These are phyloP conservation scores for Parnassius orleans DNA, from an alignment of 2,888 invertebrate genomes.

Conservation along the genomic window DNA sequence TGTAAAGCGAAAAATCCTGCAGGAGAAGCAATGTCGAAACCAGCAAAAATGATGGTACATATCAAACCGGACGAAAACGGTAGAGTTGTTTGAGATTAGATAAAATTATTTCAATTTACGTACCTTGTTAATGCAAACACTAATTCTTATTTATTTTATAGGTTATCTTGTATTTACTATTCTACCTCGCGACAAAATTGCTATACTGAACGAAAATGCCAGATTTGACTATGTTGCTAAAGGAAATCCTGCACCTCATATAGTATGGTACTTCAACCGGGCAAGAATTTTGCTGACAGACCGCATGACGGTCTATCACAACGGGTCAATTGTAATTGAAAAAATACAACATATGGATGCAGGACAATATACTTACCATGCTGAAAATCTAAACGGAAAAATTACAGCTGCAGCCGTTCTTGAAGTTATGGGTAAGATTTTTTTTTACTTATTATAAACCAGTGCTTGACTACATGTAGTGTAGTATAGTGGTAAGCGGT, in stretches of 20 bases:
- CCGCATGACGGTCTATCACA: constrained; percentile 76
- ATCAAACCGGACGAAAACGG: constrained; percentile 46
- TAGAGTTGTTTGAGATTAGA: constrained; percentile 31
- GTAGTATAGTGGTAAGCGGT: too few species aligned
- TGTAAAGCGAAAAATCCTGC: constrained; percentile 92
- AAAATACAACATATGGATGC: constrained; percentile 82
- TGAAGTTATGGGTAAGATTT: constrained; percentile 84
- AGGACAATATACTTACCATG: constrained; percentile 89
- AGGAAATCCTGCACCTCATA: constrained; percentile 85
- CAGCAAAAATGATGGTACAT: constrained; percentile 85
- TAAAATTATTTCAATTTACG: background rate
- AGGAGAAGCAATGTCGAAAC: constrained; percentile 89
- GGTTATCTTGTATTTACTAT: constrained; percentile 53
- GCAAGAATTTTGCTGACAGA: constrained; percentile 78
- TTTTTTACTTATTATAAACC: background rate
- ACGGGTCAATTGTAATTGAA: constrained; percentile 84
- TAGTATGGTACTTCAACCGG: constrained; percentile 88
- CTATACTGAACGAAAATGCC: constrained; percentile 71
- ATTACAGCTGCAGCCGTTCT: constrained; percentile 84
- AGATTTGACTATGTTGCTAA: constrained; percentile 82
- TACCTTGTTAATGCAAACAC: background rate
- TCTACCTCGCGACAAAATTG: constrained; percentile 49
- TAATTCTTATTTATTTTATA: constrained; percentile 36
- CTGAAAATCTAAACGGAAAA: constrained; percentile 85
- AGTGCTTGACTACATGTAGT: background rate